Conservation (phyloP, 2,113 vertebrate genomes). For the Gadus macrocephalus region DNA sequence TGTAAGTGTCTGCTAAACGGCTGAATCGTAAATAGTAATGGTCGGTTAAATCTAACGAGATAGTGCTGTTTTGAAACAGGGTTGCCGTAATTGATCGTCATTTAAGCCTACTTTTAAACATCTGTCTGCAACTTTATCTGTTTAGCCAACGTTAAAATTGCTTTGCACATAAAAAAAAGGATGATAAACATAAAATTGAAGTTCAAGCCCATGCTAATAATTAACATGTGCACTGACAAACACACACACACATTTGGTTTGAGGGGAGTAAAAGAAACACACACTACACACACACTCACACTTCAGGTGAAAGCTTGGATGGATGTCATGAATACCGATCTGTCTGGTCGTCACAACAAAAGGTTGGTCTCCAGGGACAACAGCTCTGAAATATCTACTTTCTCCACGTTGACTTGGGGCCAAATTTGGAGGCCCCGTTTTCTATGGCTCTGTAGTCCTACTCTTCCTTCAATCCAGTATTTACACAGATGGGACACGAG, state of each 20-base stretch:
- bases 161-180: no score
- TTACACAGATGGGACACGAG: not conserved
- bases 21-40: no score
- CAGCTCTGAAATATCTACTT: conserved; percentile 61
- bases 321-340: conserved; percentile 43
- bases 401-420: conserved; percentile 51
- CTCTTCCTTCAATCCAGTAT: not conserved
- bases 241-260: conserved; percentile 31
- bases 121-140: no score
- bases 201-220: no score
- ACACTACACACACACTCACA: conserved; percentile 29
- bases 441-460: conserved; percentile 12
- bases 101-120: no score
- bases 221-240: not conserved
- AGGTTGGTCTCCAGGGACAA: conserved; percentile 64
- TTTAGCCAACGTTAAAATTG: no score
- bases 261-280: conserved; percentile 38
- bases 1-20: no score
- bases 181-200: no score
- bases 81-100: no score
- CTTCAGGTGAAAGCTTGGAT: conserved; percentile 62
- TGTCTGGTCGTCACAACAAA: conserved; percentile 66
- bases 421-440: conserved; percentile 45
- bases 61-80: no score
- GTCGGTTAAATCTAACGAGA: no score